A percentile compares a stretch with the other conserved stretches of the same genome.
These are phyloP conservation scores for Acholoe squamosa DNA, from an alignment of 2,888 invertebrate species.

Conservation along the genomic window DNA sequence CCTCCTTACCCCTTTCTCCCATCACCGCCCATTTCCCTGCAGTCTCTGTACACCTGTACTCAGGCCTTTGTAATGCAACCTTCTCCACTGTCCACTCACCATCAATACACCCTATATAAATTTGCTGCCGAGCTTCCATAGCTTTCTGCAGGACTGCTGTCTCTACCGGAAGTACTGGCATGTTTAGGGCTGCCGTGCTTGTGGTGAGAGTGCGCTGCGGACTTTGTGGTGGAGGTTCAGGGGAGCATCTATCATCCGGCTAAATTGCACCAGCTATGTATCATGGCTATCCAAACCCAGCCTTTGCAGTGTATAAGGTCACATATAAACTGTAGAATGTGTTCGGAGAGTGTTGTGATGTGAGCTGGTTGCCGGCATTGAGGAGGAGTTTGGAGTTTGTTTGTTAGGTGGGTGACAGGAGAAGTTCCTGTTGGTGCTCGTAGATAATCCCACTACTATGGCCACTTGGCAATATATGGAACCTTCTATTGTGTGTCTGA, in stretches of 20 bases:
- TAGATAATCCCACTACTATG: too few species aligned
- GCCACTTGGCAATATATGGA: too few species aligned
- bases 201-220: background rate
- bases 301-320: background rate
- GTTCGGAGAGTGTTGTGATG: background rate
- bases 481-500: too few species aligned
- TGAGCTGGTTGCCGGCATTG: too few species aligned
- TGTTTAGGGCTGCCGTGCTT: slow-evolving; percentile 9
- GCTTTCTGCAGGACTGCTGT: background rate
- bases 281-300: background rate
- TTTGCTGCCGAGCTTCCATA: background rate
- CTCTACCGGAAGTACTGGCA: slow-evolving; percentile 30
- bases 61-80: background rate
- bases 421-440: too few species aligned
- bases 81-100: background rate
- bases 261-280: too few species aligned
- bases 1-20: too few species aligned
- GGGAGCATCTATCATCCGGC: slow-evolving; percentile 1
- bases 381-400: too few species aligned
- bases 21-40: background rate
- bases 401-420: too few species aligned
- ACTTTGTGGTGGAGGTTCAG: background rate
- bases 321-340: background rate
- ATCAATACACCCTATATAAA: slow-evolving; percentile 30
- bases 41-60: background rate